Conservation (phyloP, 2,888 invertebrate genomes). For the Bombylius discolor region DNA sequence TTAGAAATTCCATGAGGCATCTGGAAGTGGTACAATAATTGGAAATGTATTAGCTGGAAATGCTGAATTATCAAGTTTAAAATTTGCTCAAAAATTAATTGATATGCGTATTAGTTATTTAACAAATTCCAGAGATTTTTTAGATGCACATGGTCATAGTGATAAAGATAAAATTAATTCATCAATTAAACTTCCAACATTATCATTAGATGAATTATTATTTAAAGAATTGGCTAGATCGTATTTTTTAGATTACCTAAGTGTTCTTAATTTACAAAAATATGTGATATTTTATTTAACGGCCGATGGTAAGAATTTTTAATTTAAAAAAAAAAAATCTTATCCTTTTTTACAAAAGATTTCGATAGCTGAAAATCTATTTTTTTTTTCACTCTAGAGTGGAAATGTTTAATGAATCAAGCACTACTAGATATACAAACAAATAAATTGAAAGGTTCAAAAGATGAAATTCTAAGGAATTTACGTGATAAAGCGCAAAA, state of each 20-base stretch:
- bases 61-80: conserved; percentile 17
- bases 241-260: conserved; percentile 19
- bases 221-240: conserved; percentile 18
- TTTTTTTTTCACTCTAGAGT: conserved; percentile 8
- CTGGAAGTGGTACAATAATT: not conserved
- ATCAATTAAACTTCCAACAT: conserved; percentile 13
- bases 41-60: not conserved
- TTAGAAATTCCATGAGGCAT: not conserved
- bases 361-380: not conserved
- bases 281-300: conserved; percentile 20
- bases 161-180: conserved; percentile 1
- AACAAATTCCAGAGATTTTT: conserved; percentile 11
- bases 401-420: conserved; percentile 14
- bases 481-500: conserved; percentile 16
- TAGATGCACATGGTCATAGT: conserved; percentile 1
- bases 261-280: conserved; percentile 18
- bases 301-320: conserved; percentile 13
- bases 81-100: conserved; percentile 18
- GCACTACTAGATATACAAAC: conserved; percentile 13
- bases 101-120: conserved; percentile 17
- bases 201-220: conserved; percentile 18
- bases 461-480: conserved; percentile 14
- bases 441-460: conserved; percentile 13
- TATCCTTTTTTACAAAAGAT: not conserved
- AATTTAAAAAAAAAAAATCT: not conserved